Evolutionary conservation across 2,888 invertebrate species (phyloP).

Genomic region (Drosophila birchii): DNA sequence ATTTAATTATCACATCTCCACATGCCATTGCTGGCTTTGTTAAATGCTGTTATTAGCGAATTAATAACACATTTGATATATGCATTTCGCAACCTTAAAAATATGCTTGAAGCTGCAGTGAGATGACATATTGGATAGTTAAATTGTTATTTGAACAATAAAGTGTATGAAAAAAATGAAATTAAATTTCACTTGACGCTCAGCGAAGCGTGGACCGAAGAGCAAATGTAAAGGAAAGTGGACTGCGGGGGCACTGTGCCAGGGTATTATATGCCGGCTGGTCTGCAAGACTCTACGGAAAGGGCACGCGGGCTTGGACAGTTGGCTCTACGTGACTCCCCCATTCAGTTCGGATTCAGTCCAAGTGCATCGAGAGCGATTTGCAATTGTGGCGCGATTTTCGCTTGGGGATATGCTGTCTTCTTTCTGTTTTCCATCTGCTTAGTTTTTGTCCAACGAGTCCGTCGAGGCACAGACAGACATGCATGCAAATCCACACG

Average conservation of each 20-base stretch:
- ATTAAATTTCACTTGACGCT: conserved; percentile 67
- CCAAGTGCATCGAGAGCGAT: conserved; percentile 29
- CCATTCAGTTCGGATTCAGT: background rate
- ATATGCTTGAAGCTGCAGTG: background rate
- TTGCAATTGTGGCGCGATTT: conserved; percentile 30
- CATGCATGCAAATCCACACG: conserved; percentile 46
- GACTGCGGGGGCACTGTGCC: conserved; percentile 39
- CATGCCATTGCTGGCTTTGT: background rate
- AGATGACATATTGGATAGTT: background rate
- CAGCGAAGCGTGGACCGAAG: conserved; percentile 53
- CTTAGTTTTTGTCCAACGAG: conserved; percentile 19
- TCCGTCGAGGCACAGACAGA: conserved; percentile 12
- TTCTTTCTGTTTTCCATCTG: conserved; percentile 9
- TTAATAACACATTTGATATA: background rate
- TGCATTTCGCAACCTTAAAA: too few species aligned
- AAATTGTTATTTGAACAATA: background rate
- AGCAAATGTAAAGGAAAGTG: conserved; percentile 24
- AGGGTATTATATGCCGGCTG: conserved; percentile 25
- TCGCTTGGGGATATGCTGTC: conserved; percentile 7
- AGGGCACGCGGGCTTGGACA: conserved; percentile 21
- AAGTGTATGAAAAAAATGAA: conserved; percentile 53
- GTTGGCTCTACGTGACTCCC: conserved; percentile 32
- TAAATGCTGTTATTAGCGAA: background rate
- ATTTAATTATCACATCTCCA: background rate
- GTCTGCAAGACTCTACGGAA: conserved; percentile 26